Evolutionary conservation across 1,140 invertebrate species (phyloP).

Genomic region (Drosophila sucinea): DNA sequence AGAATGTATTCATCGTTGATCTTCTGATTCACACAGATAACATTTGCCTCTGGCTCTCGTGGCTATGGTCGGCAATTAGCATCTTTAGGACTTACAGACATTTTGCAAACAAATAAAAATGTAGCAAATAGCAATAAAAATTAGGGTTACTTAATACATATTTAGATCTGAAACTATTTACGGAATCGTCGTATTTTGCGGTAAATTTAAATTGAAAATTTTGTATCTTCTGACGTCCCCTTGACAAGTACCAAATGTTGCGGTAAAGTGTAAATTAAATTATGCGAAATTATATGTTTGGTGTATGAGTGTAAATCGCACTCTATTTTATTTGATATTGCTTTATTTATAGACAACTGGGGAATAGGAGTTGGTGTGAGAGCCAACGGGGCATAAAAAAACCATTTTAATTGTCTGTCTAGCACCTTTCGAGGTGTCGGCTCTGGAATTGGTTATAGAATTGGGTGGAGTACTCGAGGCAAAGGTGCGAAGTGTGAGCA

Average conservation of each 20-base stretch:
- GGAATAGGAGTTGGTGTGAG: slow-evolving; percentile 7
- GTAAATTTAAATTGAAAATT: slow-evolving; percentile 22
- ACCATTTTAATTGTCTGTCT: slow-evolving; percentile 47
- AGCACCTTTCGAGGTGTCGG: slow-evolving; percentile 48
- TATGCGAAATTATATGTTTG: slow-evolving; percentile 31
- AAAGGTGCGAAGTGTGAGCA: slow-evolving; percentile 19
- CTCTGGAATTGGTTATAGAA: neutral
- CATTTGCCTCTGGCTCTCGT: neutral
- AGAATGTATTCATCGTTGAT: neutral
- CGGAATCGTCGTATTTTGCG: neutral
- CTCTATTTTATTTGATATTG: slow-evolving; percentile 32
- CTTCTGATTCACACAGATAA: neutral
- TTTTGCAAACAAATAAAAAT: slow-evolving; percentile 1
- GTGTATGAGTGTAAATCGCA: slow-evolving; percentile 4
- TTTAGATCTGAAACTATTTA: slow-evolving; percentile 18
- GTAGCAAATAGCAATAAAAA: neutral
- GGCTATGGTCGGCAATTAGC: neutral
- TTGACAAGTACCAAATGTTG: slow-evolving; percentile 4
- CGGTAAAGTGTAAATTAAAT: slow-evolving; percentile 43
- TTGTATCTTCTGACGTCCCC: neutral
- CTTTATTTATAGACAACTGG: slow-evolving; percentile 34
- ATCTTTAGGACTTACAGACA: slow-evolving; percentile 3
- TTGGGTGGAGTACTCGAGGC: slow-evolving; percentile 14
- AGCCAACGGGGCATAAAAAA: slow-evolving; percentile 12
- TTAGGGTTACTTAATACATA: slow-evolving; percentile 8